These are phyloP conservation scores for Ectemnius lituratus DNA, from an alignment of 2,888 invertebrate species.

Conservation along the genomic window DNA sequence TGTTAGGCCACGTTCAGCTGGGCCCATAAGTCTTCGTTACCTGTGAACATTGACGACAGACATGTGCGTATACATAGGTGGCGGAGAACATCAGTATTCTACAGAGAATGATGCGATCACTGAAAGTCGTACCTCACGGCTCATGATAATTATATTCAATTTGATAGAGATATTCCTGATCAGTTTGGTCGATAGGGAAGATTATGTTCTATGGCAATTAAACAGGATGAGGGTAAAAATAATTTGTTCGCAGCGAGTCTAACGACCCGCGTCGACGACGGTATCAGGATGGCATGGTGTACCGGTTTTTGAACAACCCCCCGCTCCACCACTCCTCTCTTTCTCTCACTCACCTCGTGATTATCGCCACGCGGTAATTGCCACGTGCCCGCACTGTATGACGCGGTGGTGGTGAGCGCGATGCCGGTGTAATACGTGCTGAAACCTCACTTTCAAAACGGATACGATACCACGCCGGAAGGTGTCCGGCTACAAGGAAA, in stretches of 20 bases:
- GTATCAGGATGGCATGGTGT: conserved; percentile 31
- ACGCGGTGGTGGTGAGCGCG: conserved; percentile 17
- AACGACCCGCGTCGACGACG: conserved; percentile 48
- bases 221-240: conserved; percentile 1
- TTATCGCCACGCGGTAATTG: conserved; percentile 57
- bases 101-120: not conserved
- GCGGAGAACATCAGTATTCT: not conserved
- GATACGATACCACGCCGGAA: conserved; percentile 76
- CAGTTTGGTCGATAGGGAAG: not conserved
- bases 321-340: no score
- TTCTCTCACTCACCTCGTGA: conserved; percentile 22
- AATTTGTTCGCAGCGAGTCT: conserved; percentile 1
- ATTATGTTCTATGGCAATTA: conserved; percentile 5
- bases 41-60: no score
- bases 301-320: conserved; percentile 52
- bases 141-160: not conserved
- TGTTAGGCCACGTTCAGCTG: no score
- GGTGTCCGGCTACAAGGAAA: conserved; percentile 73
- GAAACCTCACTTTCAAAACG: conserved; percentile 70
- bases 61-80: not conserved
- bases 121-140: not conserved
- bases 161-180: conserved; percentile 7
- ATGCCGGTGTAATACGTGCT: conserved; percentile 63
- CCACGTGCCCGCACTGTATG: conserved; percentile 48
- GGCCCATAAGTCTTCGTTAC: no score